These are phyloP conservation scores for Paramormyrops kingsleyae DNA, from an alignment of 2,113 vertebrate genomes.

Conservation along the genomic window DNA sequence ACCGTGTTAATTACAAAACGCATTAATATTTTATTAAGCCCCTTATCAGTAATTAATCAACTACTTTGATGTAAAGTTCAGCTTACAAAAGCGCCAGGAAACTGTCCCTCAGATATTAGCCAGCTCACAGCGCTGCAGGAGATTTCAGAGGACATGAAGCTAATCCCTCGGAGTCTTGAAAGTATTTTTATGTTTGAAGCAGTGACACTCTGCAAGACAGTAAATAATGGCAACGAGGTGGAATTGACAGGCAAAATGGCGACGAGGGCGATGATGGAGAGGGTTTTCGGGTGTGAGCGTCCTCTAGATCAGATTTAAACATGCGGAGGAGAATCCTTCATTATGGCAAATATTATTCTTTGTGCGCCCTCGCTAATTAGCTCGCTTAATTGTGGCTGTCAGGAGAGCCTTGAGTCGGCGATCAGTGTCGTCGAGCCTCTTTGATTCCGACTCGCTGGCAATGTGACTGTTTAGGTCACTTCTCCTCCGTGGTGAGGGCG, in stretches of 20 bases:
- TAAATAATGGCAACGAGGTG: slow-evolving; percentile 9
- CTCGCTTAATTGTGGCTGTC: slow-evolving; percentile 75
- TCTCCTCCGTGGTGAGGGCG: not conserved
- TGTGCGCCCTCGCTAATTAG: slow-evolving; percentile 76
- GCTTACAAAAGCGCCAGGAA: slow-evolving; percentile 61
- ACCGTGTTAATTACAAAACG: slow-evolving; percentile 72
- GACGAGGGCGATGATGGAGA: not conserved
- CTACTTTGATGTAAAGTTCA: slow-evolving; percentile 79
- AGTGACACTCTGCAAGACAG: slow-evolving; percentile 8
- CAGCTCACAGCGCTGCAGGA: slow-evolving; percentile 34
- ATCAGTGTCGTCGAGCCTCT: slow-evolving; percentile 43
- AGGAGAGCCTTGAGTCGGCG: slow-evolving; percentile 70
- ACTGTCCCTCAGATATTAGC: slow-evolving; percentile 48
- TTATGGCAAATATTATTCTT: slow-evolving; percentile 79
- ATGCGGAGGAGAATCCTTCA: slow-evolving; percentile 71
- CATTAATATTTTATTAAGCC: slow-evolving; percentile 77
- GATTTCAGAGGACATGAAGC: slow-evolving; percentile 30
- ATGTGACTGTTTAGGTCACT: not conserved
- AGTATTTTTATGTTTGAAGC: slow-evolving; percentile 20
- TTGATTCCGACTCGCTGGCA: not conserved
- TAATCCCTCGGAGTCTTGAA: slow-evolving; percentile 41
- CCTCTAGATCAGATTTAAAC: slow-evolving; percentile 56
- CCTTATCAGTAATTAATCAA: slow-evolving; percentile 83
- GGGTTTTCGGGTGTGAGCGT: not conserved
- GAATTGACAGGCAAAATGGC: slow-evolving; percentile 9